Conservation (phyloP, 2,888 invertebrate genomes). For the Parasteatoda lunata region DNA sequence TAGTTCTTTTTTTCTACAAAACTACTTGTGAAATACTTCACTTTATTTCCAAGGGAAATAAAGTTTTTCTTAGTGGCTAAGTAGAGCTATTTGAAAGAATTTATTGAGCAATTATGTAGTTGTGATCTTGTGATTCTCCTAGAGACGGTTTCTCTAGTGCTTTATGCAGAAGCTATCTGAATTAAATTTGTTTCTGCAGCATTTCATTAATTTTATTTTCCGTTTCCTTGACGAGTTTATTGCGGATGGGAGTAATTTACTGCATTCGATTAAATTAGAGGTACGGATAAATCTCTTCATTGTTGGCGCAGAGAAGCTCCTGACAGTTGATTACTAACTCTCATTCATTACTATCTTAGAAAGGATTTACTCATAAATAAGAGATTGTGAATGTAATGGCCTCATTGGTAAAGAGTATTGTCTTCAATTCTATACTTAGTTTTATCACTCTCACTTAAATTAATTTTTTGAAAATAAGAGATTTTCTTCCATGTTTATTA, state of each 20-base stretch:
- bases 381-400: constrained; percentile 3
- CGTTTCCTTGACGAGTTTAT: constrained; percentile 15
- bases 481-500: too few species aligned
- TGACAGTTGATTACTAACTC: constrained; percentile 10
- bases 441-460: too few species aligned
- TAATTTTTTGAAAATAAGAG: too few species aligned
- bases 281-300: constrained; percentile 15
- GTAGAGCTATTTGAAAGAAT: too few species aligned
- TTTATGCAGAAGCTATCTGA: not conserved
- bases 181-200: constrained; percentile 4
- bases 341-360: constrained; percentile 20
- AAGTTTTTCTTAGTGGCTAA: too few species aligned
- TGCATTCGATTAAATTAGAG: not conserved
- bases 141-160: too few species aligned
- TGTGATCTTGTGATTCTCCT: too few species aligned
- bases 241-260: constrained; percentile 8
- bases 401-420: not conserved
- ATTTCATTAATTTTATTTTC: not conserved
- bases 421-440: not conserved
- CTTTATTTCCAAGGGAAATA: too few species aligned
- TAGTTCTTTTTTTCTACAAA: too few species aligned
- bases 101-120: too few species aligned
- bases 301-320: not conserved
- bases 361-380: constrained; percentile 9
- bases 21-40: too few species aligned